phyloP scores from a whole-genome alignment of 1,140 invertebrate species.

The Phocides pigmalion region DNA sequence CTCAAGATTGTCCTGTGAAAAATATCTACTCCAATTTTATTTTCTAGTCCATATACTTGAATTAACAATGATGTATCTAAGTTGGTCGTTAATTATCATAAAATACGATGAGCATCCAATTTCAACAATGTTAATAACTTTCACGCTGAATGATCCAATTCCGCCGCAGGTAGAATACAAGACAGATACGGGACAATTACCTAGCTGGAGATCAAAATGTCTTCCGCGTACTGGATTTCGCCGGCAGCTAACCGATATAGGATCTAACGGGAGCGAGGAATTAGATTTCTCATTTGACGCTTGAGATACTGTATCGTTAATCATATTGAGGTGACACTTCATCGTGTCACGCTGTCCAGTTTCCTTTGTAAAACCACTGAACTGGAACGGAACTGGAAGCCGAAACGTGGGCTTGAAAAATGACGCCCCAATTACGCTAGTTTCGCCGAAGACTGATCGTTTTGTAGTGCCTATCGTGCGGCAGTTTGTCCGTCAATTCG shows the following conservation, averaged over 20 bases:
- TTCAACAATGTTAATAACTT: constrained; percentile 21
- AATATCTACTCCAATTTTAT: too few species aligned
- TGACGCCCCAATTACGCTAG: constrained; percentile 49
- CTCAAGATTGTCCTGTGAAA: too few species aligned
- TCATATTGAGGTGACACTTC: constrained; percentile 71
- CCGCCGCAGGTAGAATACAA: constrained; percentile 23
- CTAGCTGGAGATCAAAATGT: constrained; percentile 25
- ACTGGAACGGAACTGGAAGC: constrained; percentile 56
- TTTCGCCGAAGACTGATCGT: constrained; percentile 28
- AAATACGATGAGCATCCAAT: not conserved
- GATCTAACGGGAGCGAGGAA: constrained; percentile 59
- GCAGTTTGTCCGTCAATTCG: not conserved
- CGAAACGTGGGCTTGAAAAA: constrained; percentile 46
- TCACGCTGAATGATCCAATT: constrained; percentile 20
- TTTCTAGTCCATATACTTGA: too few species aligned
- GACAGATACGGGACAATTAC: constrained; percentile 28
- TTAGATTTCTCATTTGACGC: constrained; percentile 76
- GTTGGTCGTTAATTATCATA: not conserved
- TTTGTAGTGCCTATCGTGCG: constrained; percentile 2
- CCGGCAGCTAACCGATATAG: constrained; percentile 37
- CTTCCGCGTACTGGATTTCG: constrained; percentile 29
- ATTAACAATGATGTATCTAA: too few species aligned
- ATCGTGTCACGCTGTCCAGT: constrained; percentile 67
- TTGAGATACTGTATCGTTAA: constrained; percentile 64
- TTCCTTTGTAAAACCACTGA: constrained; percentile 58